Evolutionary conservation across 2,888 invertebrate species (phyloP).

Genomic region (Chalcosyrphus nemorum): DNA sequence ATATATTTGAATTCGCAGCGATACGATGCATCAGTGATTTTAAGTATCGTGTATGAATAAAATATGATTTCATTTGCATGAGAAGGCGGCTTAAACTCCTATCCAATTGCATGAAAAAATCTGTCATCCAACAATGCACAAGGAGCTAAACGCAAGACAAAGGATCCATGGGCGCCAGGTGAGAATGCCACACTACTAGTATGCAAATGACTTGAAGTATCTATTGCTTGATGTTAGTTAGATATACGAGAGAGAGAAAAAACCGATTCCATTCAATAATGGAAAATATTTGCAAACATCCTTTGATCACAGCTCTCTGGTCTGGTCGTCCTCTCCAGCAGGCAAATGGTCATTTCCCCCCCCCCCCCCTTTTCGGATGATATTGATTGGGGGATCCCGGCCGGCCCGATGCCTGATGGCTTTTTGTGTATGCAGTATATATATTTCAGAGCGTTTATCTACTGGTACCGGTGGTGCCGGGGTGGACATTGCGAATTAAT

Average conservation of each 20-base stretch:
- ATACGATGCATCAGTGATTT: constrained; percentile 51
- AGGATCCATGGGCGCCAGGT: neutral
- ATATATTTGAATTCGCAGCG: constrained; percentile 18
- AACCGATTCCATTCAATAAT: constrained; percentile 48
- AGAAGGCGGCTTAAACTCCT: constrained; percentile 22
- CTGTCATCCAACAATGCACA: neutral
- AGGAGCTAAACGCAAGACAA: neutral
- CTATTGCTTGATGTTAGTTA: constrained; percentile 8
- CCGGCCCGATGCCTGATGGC: constrained; percentile 31
- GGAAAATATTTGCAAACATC: constrained; percentile 61
- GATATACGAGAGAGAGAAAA: constrained; percentile 14
- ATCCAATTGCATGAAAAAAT: constrained; percentile 43
- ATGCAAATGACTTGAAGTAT: constrained; percentile 51
- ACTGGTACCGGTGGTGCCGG: constrained; percentile 6
- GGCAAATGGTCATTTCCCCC: neutral
- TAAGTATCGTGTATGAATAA: constrained; percentile 66
- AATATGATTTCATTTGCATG: constrained; percentile 62
- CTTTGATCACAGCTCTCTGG: constrained; percentile 47
- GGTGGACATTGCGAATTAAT: constrained; percentile 64
- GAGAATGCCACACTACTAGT: constrained; percentile 8
- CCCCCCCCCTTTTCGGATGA: too few species aligned
- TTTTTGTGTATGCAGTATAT: neutral
- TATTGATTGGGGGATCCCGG: constrained; percentile 54
- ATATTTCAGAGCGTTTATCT: constrained; percentile 24
- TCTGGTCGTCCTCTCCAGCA: neutral